Conservation (phyloP, 2,888 invertebrate genomes). For the Neoascia interrupta region DNA sequence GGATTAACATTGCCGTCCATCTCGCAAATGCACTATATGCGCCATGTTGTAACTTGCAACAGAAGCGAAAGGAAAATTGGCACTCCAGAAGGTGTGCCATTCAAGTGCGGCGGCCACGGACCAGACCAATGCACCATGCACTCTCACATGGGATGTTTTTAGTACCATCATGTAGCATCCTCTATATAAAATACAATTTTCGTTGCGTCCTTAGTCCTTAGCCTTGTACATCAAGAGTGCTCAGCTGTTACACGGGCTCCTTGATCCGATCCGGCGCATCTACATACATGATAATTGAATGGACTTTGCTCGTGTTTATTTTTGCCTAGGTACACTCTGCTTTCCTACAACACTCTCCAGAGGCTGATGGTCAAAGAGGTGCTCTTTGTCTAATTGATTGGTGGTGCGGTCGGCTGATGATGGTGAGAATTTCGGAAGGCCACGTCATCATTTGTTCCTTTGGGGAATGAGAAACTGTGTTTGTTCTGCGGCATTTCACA, state of each 20-base stretch:
- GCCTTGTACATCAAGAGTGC: slow-evolving; percentile 35
- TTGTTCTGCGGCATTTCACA: slow-evolving; percentile 15
- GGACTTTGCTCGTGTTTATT: slow-evolving; percentile 58
- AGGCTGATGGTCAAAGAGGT: slow-evolving; percentile 28
- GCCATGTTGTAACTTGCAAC: neutral
- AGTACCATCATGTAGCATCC: neutral
- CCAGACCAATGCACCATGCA: slow-evolving; percentile 11
- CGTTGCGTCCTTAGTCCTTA: slow-evolving; percentile 5
- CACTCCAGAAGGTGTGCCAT: slow-evolving; percentile 57
- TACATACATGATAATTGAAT: slow-evolving; percentile 57
- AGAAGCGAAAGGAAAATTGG: slow-evolving; percentile 41
- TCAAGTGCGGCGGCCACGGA: slow-evolving; percentile 30
- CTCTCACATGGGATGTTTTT: neutral
- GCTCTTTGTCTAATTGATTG: slow-evolving; percentile 58
- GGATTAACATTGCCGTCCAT: slow-evolving; percentile 44
- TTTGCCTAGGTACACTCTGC: slow-evolving; percentile 31
- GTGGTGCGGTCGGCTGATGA: slow-evolving; percentile 31
- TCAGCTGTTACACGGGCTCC: slow-evolving; percentile 4
- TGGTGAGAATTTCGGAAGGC: slow-evolving; percentile 42
- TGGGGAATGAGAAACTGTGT: neutral
- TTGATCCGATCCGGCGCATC: slow-evolving; percentile 26
- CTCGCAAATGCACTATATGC: neutral
- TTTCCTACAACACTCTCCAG: too few species aligned
- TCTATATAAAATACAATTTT: slow-evolving; percentile 46
- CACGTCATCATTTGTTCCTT: slow-evolving; percentile 46